phyloP scores from a whole-genome alignment of 2,113 vertebrate genomes.

The Engystomops pustulosus region DNA sequence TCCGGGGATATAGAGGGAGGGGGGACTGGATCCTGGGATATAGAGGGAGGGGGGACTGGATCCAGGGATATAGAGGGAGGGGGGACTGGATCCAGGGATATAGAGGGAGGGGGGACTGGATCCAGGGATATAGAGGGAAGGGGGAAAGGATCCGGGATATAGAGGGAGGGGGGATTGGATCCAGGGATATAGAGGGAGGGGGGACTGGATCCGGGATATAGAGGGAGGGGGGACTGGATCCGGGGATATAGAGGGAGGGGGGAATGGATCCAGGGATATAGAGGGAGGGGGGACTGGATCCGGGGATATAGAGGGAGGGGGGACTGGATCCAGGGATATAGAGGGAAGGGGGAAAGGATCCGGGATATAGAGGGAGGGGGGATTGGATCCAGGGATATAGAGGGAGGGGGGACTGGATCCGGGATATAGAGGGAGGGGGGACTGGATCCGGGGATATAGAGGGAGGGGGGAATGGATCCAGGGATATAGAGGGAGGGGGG shows the following conservation, averaged over 20 bases:
- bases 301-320: too few species aligned
- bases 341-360: not conserved
- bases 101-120: not conserved
- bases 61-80: too few species aligned
- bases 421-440: too few species aligned
- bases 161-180: too few species aligned
- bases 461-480: too few species aligned
- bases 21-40: not conserved
- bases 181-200: not conserved
- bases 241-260: not conserved
- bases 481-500: too few species aligned
- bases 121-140: not conserved
- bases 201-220: not conserved
- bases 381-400: not conserved
- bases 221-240: not conserved
- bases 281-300: too few species aligned
- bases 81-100: not conserved
- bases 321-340: not conserved
- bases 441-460: too few species aligned
- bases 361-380: too few species aligned
- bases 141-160: not conserved
- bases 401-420: too few species aligned
- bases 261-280: too few species aligned
- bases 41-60: too few species aligned
- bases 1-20: not conserved